Base-by-base conservation (phyloP, 2,797 vertebrate genomes). In the Selene dorsalis region DNA sequence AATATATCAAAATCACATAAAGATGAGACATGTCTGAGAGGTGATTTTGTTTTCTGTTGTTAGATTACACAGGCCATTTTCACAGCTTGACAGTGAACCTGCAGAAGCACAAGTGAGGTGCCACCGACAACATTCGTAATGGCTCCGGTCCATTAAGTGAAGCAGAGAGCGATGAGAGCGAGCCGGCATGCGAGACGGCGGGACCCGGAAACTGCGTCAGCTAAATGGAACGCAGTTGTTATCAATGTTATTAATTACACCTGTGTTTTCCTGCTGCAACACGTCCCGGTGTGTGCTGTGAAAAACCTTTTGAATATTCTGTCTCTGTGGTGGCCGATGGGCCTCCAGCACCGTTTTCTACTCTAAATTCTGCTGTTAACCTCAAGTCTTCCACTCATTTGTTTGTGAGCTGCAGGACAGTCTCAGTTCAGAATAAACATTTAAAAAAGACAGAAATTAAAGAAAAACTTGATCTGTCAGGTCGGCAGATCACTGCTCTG, bases 191-290 rank as follows among this genome's bases (percentile, higher is more conserved):
- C 38, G 47, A 45, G 50, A 75, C 35, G 64, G 32, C 55, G 45
- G 22, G 41, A 53, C 28, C 35, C 26, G n/a, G 10, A 70, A 57
- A 73, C n/a, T 41, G 47, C 58, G 41, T 77, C 70, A 77, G 22
- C 41, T 65, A 7, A 53, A 77, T 22, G 68, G 24, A 80, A 72
- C 58, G 32, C 18, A n/a, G 47, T 50, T 3, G 2, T 56, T 71
- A 63, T 52, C 56, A 28, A 64, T 56, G 38, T 72, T 75, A 69
- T 45, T 57, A 65, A 75, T 82, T 61, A 75, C 45, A 70, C 60
- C 45, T 65, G 39, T 50, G 56, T n/a, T 65, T 48, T 66, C 24
- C 55, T 73, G 47, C 64, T 28, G 12, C 14, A 18, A 66, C 68
- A 58, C 22, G 62, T 71, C 20, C 65, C 56, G 52, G 43, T 32